Evolutionary conservation across 2,113 vertebrate species (phyloP).

Genomic region (Candoia aspera): DNA sequence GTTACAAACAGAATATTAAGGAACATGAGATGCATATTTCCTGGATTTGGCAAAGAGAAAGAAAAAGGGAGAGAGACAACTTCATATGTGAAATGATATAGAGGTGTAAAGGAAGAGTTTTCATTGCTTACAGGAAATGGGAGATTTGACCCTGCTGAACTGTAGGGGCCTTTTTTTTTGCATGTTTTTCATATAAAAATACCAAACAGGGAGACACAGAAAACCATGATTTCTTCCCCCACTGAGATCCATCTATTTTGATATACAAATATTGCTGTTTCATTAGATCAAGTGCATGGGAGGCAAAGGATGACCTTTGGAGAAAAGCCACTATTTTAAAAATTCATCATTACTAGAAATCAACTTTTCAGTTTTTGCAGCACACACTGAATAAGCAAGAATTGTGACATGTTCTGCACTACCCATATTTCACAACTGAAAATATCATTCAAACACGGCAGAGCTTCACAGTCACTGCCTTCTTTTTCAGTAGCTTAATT

Average conservation of each 20-base stretch:
- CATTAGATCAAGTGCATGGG: constrained; percentile 67
- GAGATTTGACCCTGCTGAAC: constrained; percentile 64
- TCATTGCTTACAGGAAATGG: constrained; percentile 64
- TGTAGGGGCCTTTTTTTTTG: constrained; percentile 58
- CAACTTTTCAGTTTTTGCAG: constrained; percentile 43
- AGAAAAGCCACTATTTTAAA: constrained; percentile 65
- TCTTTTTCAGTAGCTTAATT: constrained; percentile 55
- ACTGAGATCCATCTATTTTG: constrained; percentile 63
- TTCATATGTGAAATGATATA: constrained; percentile 68
- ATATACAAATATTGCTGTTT: constrained; percentile 77
- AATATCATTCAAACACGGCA: constrained; percentile 34
- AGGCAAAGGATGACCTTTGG: constrained; percentile 73
- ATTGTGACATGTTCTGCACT: constrained; percentile 37
- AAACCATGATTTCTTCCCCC: constrained; percentile 62
- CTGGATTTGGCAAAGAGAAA: constrained; percentile 46
- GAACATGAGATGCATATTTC: constrained; percentile 50
- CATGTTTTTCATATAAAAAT: constrained; percentile 76
- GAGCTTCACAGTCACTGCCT: constrained; percentile 46
- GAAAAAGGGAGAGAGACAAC: constrained; percentile 7
- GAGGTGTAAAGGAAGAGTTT: constrained; percentile 62
- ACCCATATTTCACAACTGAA: constrained; percentile 28
- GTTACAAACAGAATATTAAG: constrained; percentile 51
- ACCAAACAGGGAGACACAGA: constrained; percentile 70
- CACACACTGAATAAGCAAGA: constrained; percentile 16
- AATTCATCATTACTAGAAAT: constrained; percentile 54